phyloP scores from a whole-genome alignment of 2,888 invertebrate genomes.

The Dione vanillae region DNA sequence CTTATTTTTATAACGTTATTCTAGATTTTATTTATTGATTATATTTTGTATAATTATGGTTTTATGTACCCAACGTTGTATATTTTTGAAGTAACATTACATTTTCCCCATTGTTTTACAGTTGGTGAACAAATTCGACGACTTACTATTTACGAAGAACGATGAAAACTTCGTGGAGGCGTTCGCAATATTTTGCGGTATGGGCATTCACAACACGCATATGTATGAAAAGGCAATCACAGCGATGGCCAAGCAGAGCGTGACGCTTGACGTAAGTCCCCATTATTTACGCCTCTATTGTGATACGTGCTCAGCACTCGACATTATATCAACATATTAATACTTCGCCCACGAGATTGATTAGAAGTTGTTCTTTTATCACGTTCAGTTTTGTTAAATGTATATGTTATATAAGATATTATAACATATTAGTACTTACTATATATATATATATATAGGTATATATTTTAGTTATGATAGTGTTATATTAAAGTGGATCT shows the following conservation, averaged over 20 bases:
- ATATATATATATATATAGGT: no score
- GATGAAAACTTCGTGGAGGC: constrained; percentile 99
- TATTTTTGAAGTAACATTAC: background rate
- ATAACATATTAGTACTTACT: no score
- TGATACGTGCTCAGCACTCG: background rate
- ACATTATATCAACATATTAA: constrained; percentile 1
- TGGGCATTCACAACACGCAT: constrained; percentile 98
- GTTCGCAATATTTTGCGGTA: constrained; percentile 98
- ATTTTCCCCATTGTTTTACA: constrained; percentile 66
- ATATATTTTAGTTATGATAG: no score
- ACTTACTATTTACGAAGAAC: constrained; percentile 95
- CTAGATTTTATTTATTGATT: constrained; percentile 12
- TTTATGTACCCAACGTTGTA: no score
- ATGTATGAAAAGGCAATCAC: constrained; percentile 98
- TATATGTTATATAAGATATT: background rate
- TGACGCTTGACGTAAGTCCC: constrained; percentile 92
- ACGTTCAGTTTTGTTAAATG: background rate
- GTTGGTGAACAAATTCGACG: constrained; percentile 96
- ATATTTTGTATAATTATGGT: background rate
- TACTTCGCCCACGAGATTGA: background rate
- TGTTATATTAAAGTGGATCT: no score
- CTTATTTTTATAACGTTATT: constrained; percentile 6
- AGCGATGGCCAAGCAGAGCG: constrained; percentile 98
- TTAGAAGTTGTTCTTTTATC: background rate
- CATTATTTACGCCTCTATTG: constrained; percentile 3